These are phyloP conservation scores for Zootermopsis nevadensis DNA, from an alignment of 2,888 invertebrate genomes.

Conservation along the genomic window DNA sequence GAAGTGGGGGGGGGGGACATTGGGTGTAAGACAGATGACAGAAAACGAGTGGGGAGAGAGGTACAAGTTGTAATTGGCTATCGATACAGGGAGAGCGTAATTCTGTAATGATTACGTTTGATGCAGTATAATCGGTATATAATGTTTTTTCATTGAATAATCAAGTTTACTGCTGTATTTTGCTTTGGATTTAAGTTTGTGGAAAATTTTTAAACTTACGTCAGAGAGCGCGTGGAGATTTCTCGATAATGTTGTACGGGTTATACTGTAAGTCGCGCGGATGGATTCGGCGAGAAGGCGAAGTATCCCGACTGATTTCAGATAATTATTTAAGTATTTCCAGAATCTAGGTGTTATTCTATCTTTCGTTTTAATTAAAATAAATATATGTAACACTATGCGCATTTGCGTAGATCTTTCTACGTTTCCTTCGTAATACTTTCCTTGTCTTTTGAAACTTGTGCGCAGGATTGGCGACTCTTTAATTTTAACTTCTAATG, in stretches of 20 bases:
- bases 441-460: not conserved
- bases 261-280: not conserved
- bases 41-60: not conserved
- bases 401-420: not conserved
- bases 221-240: too few species aligned
- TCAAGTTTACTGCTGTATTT: not conserved
- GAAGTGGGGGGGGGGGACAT: conserved; percentile 6
- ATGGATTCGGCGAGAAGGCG: not conserved
- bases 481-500: conserved; percentile 1
- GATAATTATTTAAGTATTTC: conserved; percentile 3
- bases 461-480: conserved; percentile 1
- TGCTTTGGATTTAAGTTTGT: not conserved
- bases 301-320: not conserved
- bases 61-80: not conserved
- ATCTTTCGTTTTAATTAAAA: not conserved
- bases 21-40: not conserved
- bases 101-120: not conserved
- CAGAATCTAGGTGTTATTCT: not conserved
- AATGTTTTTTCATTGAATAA: conserved; percentile 15
- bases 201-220: not conserved
- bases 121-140: conserved; percentile 35
- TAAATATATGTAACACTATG: not conserved
- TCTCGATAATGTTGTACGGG: not conserved
- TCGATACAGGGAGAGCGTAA: not conserved
- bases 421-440: conserved; percentile 8